Evolutionary conservation across 1,140 invertebrate genomes (phyloP), one percentile per base, ranked within the genome.

Genomic region (Temnothorax curvispinosus): DNA sequence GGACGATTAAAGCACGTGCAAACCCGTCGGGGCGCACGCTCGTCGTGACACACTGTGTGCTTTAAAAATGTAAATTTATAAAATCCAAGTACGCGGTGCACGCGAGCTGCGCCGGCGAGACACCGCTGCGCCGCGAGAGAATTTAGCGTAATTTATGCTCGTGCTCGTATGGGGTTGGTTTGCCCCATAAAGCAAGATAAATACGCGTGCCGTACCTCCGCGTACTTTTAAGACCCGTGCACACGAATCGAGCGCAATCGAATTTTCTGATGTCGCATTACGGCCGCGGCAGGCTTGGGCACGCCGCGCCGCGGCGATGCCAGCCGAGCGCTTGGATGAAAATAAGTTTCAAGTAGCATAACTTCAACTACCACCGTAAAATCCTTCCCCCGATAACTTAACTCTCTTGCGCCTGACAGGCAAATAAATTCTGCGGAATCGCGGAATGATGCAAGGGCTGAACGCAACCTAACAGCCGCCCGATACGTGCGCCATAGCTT

Each of bases 101-200:
- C 8, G 50, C 50, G 50, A 50, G 50, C 41, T 18, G 52, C 27
- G 60, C 77, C 89, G 74, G 67, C 74, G 69, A 86, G 86, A 78
- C 84, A 52, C 74, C 62, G 52, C 58, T 77, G 65, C 27, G 27
- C 27, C 60, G 85, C 62, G 44, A 67, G 41, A 71, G 88, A 78
- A 84, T 88, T 89, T 77, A 75, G 41, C 74, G 82, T 89, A 90
- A 90, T 90, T 89, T 90, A 90, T 87, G 89, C 88, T 87, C 85
- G 72, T 21, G 88, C 89, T 50, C 77, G 88, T 78, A 11, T 9
- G 87, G 88, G 77, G 88, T 89, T 89, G 88, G 77, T 87, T 90
- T 91, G 78, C 78, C 60, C 89, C 78, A 89, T 78, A 92, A 87
- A 89, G 78, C 91, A 89, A 92, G 86, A 92, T 92, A 92, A 92